Percentiles rank a stretch among this genome's conserved stretches.
phyloP scores from a whole-genome alignment of 1,140 invertebrate genomes.

The Anagrus nilaparvatae region DNA sequence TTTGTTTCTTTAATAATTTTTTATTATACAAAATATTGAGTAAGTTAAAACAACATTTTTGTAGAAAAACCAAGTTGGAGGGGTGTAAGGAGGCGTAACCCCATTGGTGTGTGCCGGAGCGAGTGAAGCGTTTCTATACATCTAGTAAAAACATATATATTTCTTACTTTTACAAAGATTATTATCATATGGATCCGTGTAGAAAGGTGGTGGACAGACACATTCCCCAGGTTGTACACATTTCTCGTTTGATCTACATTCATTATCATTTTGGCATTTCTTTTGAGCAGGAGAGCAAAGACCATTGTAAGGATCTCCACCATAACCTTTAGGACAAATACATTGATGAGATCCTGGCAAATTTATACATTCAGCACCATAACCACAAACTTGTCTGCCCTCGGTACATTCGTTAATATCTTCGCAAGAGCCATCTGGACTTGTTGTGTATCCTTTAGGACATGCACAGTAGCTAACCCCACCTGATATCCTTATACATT shows the following conservation, averaged over 20 bases:
- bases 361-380: slow-evolving; percentile 78
- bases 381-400: slow-evolving; percentile 65
- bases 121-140: not conserved
- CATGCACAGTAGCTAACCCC: slow-evolving; percentile 84
- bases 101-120: not conserved
- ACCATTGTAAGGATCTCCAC: slow-evolving; percentile 47
- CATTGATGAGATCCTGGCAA: slow-evolving; percentile 68
- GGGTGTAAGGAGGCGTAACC: not conserved
- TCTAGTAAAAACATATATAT: not conserved
- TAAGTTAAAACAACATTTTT: not conserved
- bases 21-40: not conserved
- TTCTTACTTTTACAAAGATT: slow-evolving; percentile 72
- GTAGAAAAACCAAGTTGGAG: not conserved
- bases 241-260: slow-evolving; percentile 78
- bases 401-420: slow-evolving; percentile 72
- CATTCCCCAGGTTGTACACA: slow-evolving; percentile 85
- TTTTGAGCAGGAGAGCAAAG: slow-evolving; percentile 71
- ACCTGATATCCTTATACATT: slow-evolving; percentile 80
- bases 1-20: slow-evolving; percentile 1
- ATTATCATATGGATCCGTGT: slow-evolving; percentile 65
- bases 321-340: slow-evolving; percentile 68
- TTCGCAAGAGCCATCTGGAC: slow-evolving; percentile 63
- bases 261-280: slow-evolving; percentile 66
- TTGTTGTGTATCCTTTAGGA: slow-evolving; percentile 67
- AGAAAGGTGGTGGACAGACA: slow-evolving; percentile 79